Conservation (phyloP, 2,797 vertebrate genomes). For the Scomberomorus guttatus region DNA sequence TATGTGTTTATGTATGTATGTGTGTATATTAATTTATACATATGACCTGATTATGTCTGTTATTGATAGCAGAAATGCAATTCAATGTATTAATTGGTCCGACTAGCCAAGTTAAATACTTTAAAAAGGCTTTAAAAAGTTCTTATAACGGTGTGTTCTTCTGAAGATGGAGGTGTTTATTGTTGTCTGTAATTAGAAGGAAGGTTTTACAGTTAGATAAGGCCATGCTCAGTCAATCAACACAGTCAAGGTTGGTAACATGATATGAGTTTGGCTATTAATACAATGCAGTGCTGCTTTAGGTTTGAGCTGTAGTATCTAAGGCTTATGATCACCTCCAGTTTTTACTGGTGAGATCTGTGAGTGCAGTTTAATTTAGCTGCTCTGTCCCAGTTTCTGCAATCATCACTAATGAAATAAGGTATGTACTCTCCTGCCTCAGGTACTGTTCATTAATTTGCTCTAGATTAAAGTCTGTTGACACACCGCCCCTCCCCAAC, state of each 20-base stretch:
- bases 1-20: no score
- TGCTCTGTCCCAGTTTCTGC: background rate
- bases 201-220: background rate
- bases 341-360: background rate
- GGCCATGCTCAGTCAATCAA: background rate
- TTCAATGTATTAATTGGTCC: no score
- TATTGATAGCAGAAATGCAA: no score
- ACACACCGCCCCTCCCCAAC: background rate
- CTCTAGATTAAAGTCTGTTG: no score
- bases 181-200: slow-evolving; percentile 26
- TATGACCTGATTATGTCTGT: no score
- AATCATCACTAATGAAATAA: background rate
- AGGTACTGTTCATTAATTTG: background rate
- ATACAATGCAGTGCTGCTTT: background rate
- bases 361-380: background rate
- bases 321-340: background rate
- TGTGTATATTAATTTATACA: no score
- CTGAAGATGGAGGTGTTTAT: background rate
- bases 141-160: background rate
- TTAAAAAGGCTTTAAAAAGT: background rate
- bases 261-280: slow-evolving; percentile 18
- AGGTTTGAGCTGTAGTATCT: background rate
- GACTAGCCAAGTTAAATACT: background rate
- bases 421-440: no score
- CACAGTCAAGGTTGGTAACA: slow-evolving; percentile 13